Conservation (phyloP, 2,888 invertebrate species). For the Hemaris fuciformis region DNA sequence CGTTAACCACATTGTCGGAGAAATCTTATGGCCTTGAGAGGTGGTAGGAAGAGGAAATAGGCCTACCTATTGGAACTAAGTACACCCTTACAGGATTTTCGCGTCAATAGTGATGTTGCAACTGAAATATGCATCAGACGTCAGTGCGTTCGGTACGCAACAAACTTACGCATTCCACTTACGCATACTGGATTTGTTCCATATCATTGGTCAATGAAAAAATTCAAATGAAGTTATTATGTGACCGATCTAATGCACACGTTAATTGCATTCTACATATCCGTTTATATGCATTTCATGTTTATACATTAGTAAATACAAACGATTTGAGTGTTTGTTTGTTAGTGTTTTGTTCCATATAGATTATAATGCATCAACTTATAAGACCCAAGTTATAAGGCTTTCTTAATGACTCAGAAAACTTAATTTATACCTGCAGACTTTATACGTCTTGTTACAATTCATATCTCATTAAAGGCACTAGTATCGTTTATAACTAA, state of each 20-base stretch:
- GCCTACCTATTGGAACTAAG: too few relatives aligned
- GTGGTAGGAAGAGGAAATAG: neutral
- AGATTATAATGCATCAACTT: neutral
- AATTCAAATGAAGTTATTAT: neutral
- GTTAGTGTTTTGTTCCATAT: neutral
- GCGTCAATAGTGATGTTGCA: neutral
- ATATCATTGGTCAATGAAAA: neutral
- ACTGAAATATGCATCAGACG: neutral
- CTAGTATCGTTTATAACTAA: too few relatives aligned
- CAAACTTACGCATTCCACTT: neutral
- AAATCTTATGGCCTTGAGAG: neutral
- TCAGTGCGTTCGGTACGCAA: neutral
- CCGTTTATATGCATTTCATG: neutral
- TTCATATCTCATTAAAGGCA: too few relatives aligned
- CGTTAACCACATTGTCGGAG: neutral
- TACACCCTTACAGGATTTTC: neutral
- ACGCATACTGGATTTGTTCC: neutral
- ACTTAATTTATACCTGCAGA: too few relatives aligned
- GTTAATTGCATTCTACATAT: neutral
- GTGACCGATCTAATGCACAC: neutral
- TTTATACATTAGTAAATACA: neutral
- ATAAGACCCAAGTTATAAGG: too few relatives aligned
- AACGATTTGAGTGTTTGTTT: neutral
- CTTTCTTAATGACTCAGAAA: too few relatives aligned
- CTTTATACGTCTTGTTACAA: too few relatives aligned